Evolutionary conservation across 2,113 vertebrate species (phyloP).

Genomic region (Oncorhynchus kisutch): DNA sequence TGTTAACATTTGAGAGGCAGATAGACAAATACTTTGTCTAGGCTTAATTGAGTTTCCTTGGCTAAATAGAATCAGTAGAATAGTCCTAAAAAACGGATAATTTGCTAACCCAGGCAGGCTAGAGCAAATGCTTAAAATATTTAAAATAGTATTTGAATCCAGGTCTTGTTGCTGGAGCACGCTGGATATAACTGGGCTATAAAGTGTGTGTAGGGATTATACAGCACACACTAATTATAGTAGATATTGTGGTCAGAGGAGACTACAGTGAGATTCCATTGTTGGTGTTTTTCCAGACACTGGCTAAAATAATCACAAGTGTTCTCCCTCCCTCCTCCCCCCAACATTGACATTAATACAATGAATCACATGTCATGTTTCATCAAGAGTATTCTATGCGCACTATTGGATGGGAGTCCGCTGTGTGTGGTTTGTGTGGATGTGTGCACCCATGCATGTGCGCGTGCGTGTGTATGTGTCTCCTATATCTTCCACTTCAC

Average conservation of each 20-base stretch:
- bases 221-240: neutral
- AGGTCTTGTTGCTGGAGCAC: too few relatives aligned
- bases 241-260: constrained; percentile 25
- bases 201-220: too few relatives aligned
- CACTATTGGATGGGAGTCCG: neutral
- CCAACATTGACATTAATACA: neutral
- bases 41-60: too few relatives aligned
- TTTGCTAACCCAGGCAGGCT: too few relatives aligned
- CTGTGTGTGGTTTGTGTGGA: neutral
- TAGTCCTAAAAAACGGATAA: too few relatives aligned
- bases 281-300: constrained; percentile 17
- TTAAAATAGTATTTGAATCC: too few relatives aligned
- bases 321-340: neutral
- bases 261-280: constrained; percentile 25
- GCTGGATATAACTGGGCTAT: too few relatives aligned
- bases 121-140: too few relatives aligned
- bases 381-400: constrained; percentile 11
- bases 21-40: too few relatives aligned
- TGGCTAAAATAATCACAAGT: constrained; percentile 30
- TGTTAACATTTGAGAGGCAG: constrained; percentile 29
- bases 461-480: neutral
- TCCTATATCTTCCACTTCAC: neutral
- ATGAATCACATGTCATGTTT: neutral
- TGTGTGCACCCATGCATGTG: neutral
- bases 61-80: too few relatives aligned